A percentile compares a stretch with the other conserved stretches of the same genome.
phyloP scores from a whole-genome alignment of 2,888 invertebrate genomes.

The Pollenia amentaria region DNA sequence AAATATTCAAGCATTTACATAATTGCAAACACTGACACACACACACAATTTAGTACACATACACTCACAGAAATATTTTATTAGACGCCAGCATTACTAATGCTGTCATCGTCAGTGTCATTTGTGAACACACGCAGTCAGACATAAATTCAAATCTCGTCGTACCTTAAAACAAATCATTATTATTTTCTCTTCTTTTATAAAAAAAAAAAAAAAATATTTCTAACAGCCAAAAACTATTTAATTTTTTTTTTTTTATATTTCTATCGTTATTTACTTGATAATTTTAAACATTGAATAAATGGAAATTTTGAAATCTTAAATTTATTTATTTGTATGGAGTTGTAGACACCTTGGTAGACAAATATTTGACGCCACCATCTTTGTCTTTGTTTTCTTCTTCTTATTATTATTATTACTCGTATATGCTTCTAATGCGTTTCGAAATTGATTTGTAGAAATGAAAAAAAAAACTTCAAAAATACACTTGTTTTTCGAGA shows the following conservation, averaged over 20 bases:
- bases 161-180: constrained; percentile 53
- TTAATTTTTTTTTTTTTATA: constrained; percentile 13
- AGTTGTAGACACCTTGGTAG: constrained; percentile 66
- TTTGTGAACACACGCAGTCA: neutral
- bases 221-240: neutral
- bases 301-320: constrained; percentile 61
- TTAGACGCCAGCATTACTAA: constrained; percentile 49
- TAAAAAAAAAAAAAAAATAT: no score
- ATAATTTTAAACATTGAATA: constrained; percentile 52
- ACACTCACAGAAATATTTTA: constrained; percentile 32
- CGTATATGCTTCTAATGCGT: constrained; percentile 29
- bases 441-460: constrained; percentile 49
- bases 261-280: constrained; percentile 22
- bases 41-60: neutral
- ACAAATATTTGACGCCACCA: constrained; percentile 73
- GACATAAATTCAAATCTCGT: constrained; percentile 5
- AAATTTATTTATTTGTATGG: constrained; percentile 54
- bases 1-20: constrained; percentile 70
- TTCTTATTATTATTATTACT: neutral
- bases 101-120: constrained; percentile 33
- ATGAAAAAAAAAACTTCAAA: constrained; percentile 23
- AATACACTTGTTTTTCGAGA: constrained; percentile 58
- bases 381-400: constrained; percentile 18
- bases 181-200: neutral
- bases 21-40: constrained; percentile 58